Evolutionary conservation across 2,888 invertebrate genomes (phyloP).

Genomic region (Chromoteleia sp.): DNA sequence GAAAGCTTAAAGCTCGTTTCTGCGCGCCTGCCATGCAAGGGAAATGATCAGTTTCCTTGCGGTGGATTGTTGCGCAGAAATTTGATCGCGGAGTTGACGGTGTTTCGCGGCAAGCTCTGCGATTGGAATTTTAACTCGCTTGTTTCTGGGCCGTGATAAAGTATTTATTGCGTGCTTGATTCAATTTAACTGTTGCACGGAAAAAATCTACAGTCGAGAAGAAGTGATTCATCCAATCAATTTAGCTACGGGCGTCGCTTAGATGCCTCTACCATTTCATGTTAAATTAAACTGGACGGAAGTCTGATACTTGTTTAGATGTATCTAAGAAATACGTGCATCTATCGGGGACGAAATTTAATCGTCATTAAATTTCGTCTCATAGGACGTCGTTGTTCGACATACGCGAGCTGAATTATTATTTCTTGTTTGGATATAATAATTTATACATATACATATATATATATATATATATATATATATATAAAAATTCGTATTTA

Average conservation of each 20-base stretch:
- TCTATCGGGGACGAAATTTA: not conserved
- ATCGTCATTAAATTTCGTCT: not conserved
- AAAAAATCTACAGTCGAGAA: conserved; percentile 30
- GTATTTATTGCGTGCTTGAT: conserved; percentile 38
- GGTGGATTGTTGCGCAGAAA: too few species aligned
- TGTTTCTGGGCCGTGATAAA: not conserved
- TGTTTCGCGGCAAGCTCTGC: not conserved
- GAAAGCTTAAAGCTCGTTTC: too few species aligned
- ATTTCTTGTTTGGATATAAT: too few species aligned
- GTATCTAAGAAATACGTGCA: conserved; percentile 3
- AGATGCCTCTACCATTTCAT: conserved; percentile 35
- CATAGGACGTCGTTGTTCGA: too few species aligned
- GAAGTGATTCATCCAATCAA: conserved; percentile 51
- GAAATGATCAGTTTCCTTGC: too few species aligned
- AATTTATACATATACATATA: too few species aligned
- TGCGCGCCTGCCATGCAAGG: too few species aligned
- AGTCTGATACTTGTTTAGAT: conserved; percentile 30
- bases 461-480: too few species aligned
- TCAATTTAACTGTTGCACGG: conserved; percentile 23
- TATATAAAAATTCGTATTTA: too few species aligned
- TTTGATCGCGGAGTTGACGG: not conserved
- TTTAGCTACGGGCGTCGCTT: conserved; percentile 29
- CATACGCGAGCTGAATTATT: too few species aligned
- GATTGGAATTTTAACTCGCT: conserved; percentile 20
- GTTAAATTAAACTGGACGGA: conserved; percentile 29